phyloP scores from a whole-genome alignment of 2,113 vertebrate species.

The Dasyprocta punctata region DNA sequence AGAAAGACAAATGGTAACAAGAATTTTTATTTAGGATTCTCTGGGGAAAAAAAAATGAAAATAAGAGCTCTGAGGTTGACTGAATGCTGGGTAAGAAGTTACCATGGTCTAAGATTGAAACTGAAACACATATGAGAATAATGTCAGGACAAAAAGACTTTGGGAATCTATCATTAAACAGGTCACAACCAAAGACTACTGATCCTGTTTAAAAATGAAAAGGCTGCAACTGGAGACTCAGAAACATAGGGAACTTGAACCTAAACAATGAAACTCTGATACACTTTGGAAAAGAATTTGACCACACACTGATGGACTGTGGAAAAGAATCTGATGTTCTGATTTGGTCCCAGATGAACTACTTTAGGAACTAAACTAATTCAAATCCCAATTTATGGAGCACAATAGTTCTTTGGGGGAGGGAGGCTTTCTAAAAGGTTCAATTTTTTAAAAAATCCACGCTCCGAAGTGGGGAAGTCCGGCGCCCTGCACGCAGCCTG shows the following conservation, averaged over 20 bases:
- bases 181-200: conserved; percentile 66
- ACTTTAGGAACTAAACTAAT: conserved; percentile 40
- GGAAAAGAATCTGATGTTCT: conserved; percentile 73
- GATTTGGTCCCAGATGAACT: conserved; percentile 64
- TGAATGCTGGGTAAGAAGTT: conserved; percentile 38
- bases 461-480: not conserved
- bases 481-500: not conserved
- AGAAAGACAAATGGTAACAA: not conserved
- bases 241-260: conserved; percentile 64
- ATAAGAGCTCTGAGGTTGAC: conserved; percentile 22
- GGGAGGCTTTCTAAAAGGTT: not conserved
- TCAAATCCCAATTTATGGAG: conserved; percentile 36
- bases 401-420: not conserved
- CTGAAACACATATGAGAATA: conserved; percentile 43
- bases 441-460: not conserved
- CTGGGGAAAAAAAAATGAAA: conserved; percentile 42
- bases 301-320: conserved; percentile 50
- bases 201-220: conserved; percentile 79
- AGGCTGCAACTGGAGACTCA: conserved; percentile 72
- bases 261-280: conserved; percentile 68
- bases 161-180: conserved; percentile 50
- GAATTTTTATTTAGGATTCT: conserved; percentile 43
- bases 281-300: conserved; percentile 62
- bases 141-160: conserved; percentile 2
- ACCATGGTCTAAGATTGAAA: conserved; percentile 32